phyloP scores from a whole-genome alignment of 2,888 invertebrate species.

The Adela reaumurella region DNA sequence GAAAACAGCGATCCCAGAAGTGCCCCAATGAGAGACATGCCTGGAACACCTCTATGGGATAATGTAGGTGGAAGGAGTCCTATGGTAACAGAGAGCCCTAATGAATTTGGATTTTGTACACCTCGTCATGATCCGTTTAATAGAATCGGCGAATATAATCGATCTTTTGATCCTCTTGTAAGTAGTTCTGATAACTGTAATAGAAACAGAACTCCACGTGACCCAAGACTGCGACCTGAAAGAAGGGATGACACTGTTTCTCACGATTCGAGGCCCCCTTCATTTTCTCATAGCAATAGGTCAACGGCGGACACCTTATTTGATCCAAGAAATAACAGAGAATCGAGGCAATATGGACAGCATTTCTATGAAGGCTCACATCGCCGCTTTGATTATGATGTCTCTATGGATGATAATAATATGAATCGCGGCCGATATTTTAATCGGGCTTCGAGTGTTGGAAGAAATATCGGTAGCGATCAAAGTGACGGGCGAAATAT shows the following conservation, averaged over 20 bases:
- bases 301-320: too few relatives aligned
- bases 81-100: background rate
- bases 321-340: too few relatives aligned
- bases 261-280: background rate
- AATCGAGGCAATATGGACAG: too few relatives aligned
- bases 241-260: background rate
- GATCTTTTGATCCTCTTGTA: too few relatives aligned
- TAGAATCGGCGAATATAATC: background rate
- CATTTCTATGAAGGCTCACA: too few relatives aligned
- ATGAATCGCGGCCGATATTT: background rate
- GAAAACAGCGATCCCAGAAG: background rate
- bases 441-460: background rate
- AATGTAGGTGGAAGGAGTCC: too few relatives aligned
- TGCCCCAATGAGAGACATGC: background rate
- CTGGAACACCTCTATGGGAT: background rate
- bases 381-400: too few relatives aligned
- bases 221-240: background rate
- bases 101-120: background rate
- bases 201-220: background rate
- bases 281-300: background rate
- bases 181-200: background rate
- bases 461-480: conserved; percentile 17
- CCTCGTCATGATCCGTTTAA: background rate
- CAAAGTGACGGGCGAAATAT: conserved; percentile 19
- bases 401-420: too few relatives aligned